phyloP scores from a whole-genome alignment of 2,113 vertebrate genomes.

The Calcarius ornatus region DNA sequence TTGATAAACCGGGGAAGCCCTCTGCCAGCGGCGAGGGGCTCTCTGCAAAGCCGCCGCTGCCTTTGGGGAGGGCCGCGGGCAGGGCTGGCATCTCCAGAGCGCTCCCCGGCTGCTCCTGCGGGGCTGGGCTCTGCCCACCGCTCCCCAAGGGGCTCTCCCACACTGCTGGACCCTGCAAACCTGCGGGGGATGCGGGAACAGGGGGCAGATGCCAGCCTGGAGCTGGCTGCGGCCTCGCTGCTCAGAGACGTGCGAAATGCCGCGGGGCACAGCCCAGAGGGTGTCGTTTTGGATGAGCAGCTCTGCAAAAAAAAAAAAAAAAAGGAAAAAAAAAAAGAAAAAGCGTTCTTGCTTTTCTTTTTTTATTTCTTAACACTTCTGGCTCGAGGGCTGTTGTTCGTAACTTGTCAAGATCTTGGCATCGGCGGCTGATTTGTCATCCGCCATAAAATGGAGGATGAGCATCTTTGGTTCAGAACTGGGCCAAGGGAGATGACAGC shows the following conservation, averaged over 20 bases:
- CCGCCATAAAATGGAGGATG: slow-evolving; percentile 49
- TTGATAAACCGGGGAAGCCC: slow-evolving; percentile 25
- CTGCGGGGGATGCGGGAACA: fast-evolving
- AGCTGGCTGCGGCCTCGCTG: neutral
- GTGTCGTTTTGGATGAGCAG: neutral
- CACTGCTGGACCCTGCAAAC: neutral
- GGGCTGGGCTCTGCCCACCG: fast-evolving
- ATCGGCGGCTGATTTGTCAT: slow-evolving; percentile 37
- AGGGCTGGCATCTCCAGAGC: neutral
- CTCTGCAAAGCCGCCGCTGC: neutral
- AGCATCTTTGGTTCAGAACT: slow-evolving; percentile 46
- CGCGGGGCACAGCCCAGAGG: neutral
- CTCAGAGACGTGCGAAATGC: neutral
- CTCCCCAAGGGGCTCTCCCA: fast-evolving
- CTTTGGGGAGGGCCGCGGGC: neutral
- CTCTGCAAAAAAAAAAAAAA: neutral
- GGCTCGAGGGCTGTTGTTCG: slow-evolving; percentile 33
- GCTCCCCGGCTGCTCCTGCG: fast-evolving
- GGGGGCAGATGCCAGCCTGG: neutral
- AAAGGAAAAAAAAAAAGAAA: neutral
- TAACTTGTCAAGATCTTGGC: slow-evolving; percentile 61
- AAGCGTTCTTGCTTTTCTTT: neutral
- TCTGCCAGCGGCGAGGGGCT: neutral
- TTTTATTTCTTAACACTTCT: slow-evolving; percentile 22
- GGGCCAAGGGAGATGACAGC: slow-evolving; percentile 40